Base-by-base conservation (phyloP, 2,888 invertebrate genomes). In the Microctonus hyperodae region DNA sequence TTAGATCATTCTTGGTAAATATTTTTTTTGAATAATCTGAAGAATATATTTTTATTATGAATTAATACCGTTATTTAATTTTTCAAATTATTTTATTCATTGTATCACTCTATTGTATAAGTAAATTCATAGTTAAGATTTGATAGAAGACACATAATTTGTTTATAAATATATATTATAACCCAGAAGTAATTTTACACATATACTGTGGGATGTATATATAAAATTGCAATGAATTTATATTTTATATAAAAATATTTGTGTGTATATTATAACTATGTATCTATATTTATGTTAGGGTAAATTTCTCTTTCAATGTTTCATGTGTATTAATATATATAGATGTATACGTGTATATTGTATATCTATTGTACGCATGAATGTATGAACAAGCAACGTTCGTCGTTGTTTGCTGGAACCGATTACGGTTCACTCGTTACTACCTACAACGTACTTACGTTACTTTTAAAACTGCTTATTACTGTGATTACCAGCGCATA, bases 381-480 rank as follows among this genome's bases (percentile, higher is more conserved):
- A n/a, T 20, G 57, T 40, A n/a, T 31, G n/a, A n/a, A n/a, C n/a
- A n/a, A 44, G 2, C 16, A 44, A n/a, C 44, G 44, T 37, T 55
- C 20, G 35, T 63, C 35, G 63, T 68, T 68, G 60, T 35, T 51
- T 70, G 70, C 75, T 75, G 73, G 44, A 71, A 71, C 72, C 79
- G 79, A 79, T 80, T 80, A 80, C 77, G 68, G 76, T 76, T 78
- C 74, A 79, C 78, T 80, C 76, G 78, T 79, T 80, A 80, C 80
- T 80, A 80, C 80, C 80, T 80, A 81, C 80, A 79, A 78, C 58
- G 37, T 37, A 35, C 59, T 60, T 60, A 60, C 72, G 78, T 79
- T 79, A 78, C 79, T 80, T 80, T 80, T 78, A 81, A 79, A 80
- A 80, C 81, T 76, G 81, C 79, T 80, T 81, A 80, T 80, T 80